Conservation (phyloP, 1,140 invertebrate species). For the Ostrea denselamellosa region DNA sequence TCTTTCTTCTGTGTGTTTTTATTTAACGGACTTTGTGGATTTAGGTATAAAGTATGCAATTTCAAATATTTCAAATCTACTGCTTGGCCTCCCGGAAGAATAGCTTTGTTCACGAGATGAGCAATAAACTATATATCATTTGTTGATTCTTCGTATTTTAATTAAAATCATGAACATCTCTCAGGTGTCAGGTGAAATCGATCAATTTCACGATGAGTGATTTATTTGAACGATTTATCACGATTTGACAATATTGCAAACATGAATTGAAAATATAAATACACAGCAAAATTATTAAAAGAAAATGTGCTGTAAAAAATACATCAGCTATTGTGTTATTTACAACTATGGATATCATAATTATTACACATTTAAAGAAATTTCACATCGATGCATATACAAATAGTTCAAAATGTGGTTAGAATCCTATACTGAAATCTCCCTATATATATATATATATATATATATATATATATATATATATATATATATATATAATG, state of each 20-base stretch:
- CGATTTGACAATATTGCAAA: constrained; percentile 10
- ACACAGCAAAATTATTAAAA: neutral
- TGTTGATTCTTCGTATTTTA: constrained; percentile 38
- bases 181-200: constrained; percentile 36
- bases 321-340: neutral
- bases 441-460: too few relatives aligned
- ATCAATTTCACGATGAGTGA: constrained; percentile 22
- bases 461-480: too few relatives aligned
- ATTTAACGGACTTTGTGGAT: neutral
- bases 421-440: too few relatives aligned
- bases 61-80: neutral
- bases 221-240: constrained; percentile 16
- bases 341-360: neutral
- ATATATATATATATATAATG: too few relatives aligned
- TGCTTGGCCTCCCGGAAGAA: constrained; percentile 4
- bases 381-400: too few relatives aligned
- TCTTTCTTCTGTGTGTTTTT: neutral
- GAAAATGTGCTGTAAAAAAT: neutral
- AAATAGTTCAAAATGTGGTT: too few relatives aligned
- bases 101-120: constrained; percentile 25
- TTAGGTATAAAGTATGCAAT: neutral
- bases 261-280: constrained; percentile 13
- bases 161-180: constrained; percentile 32
- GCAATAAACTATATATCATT: constrained; percentile 29
- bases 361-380: too few relatives aligned